phyloP scores from a whole-genome alignment of 2,888 invertebrate species.

The Dasypogon diadema region DNA sequence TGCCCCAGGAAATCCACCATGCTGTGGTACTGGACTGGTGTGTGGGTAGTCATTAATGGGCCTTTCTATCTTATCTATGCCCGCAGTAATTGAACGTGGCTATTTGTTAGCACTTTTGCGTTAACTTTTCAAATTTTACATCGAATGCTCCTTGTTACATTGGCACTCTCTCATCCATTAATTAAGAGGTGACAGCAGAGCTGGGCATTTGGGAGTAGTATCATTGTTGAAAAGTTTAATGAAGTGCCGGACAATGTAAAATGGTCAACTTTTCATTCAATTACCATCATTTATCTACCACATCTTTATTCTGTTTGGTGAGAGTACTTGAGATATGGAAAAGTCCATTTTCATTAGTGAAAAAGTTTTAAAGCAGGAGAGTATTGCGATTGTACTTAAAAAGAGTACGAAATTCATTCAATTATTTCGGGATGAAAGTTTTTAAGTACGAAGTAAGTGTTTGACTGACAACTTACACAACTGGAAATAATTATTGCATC shows the following conservation, averaged over 20 bases:
- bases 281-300: slow-evolving; percentile 18
- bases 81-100: slow-evolving; percentile 8
- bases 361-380: too few species aligned
- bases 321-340: too few species aligned
- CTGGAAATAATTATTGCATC: too few species aligned
- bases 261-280: slow-evolving; percentile 35
- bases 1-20: neutral
- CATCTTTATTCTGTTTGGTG: too few species aligned
- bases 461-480: too few species aligned
- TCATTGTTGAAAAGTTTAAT: slow-evolving; percentile 39
- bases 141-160: neutral
- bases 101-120: slow-evolving; percentile 40
- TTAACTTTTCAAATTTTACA: slow-evolving; percentile 41
- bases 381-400: too few species aligned
- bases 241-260: slow-evolving; percentile 42
- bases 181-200: slow-evolving; percentile 39
- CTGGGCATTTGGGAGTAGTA: slow-evolving; percentile 32
- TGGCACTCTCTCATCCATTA: slow-evolving; percentile 34
- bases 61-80: slow-evolving; percentile 3
- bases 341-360: too few species aligned
- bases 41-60: neutral
- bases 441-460: too few species aligned
- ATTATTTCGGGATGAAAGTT: too few species aligned
- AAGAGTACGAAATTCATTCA: too few species aligned
- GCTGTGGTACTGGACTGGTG: neutral